Evolutionary conservation across 2,888 invertebrate genomes (phyloP).

Genomic region (Lottia gigantea): DNA sequence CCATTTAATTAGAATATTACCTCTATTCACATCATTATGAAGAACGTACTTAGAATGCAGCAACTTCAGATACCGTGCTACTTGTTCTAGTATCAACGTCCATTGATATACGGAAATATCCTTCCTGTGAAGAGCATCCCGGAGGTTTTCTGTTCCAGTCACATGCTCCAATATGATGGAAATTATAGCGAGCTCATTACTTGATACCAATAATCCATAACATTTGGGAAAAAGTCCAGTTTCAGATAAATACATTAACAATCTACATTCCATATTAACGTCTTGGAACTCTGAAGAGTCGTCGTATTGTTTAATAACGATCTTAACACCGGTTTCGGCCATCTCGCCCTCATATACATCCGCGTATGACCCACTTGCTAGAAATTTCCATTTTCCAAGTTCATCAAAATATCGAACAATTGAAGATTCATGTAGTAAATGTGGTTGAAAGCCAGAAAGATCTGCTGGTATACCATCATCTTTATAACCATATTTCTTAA

Average conservation of each 20-base stretch:
- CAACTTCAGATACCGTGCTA: constrained; percentile 11
- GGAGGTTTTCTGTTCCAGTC: constrained; percentile 14
- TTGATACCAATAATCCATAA: constrained; percentile 21
- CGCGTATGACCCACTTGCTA: constrained; percentile 24
- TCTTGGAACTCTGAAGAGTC: constrained; percentile 13
- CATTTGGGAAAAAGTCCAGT: background rate
- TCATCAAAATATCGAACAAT: constrained; percentile 23
- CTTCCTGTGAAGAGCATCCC: constrained; percentile 10
- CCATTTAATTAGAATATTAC: constrained; percentile 24
- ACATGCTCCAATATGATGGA: constrained; percentile 28
- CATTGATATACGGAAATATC: constrained; percentile 20
- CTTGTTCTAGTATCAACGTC: constrained; percentile 20
- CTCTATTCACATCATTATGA: constrained; percentile 27
- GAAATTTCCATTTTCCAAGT: background rate
- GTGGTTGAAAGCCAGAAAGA: background rate
- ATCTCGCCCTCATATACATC: constrained; percentile 23
- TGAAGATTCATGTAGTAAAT: constrained; percentile 27
- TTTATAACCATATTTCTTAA: constrained; percentile 13
- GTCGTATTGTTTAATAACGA: constrained; percentile 25
- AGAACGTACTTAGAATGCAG: constrained; percentile 25
- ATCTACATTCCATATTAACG: constrained; percentile 22
- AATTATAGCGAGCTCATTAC: constrained; percentile 15
- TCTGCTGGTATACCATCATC: background rate
- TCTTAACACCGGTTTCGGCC: constrained; percentile 1
- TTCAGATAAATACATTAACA: constrained; percentile 18